These are phyloP conservation scores for Stenotaenia linearis DNA, from an alignment of 2,888 invertebrate species.

Conservation along the genomic window DNA sequence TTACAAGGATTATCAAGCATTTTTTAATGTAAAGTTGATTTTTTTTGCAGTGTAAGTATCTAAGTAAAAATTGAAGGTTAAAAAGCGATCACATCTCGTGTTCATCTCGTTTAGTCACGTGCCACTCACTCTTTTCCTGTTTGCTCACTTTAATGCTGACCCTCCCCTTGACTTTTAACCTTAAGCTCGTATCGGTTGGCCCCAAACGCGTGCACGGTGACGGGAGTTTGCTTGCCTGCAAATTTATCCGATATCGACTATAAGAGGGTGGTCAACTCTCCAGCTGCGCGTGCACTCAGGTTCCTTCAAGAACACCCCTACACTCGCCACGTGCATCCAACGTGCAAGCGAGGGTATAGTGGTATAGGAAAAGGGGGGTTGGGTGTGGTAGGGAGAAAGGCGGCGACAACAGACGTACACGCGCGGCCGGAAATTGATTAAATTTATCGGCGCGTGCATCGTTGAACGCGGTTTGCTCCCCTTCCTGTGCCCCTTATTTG, in stretches of 20 bases:
- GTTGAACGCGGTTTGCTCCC: conserved; percentile 23
- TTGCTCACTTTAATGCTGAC: neutral
- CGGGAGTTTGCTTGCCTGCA: conserved; percentile 4
- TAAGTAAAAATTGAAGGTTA: neutral
- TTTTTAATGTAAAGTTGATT: no score
- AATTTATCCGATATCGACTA: conserved; percentile 9
- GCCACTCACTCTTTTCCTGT: conserved; percentile 9
- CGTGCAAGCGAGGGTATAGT: neutral
- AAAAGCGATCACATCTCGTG: neutral
- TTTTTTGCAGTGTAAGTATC: no score
- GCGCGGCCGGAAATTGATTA: conserved; percentile 30
- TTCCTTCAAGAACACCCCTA: neutral
- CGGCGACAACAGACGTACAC: conserved; percentile 9
- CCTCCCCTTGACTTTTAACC: conserved; percentile 4
- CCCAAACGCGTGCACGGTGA: conserved; percentile 6
- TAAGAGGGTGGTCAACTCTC: neutral
- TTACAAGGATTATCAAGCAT: no score
- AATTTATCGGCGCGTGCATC: conserved; percentile 29
- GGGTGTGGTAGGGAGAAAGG: neutral
- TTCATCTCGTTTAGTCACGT: neutral
- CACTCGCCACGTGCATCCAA: neutral
- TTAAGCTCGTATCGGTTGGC: neutral
- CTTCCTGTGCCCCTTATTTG: conserved; percentile 27
- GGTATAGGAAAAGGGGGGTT: neutral
- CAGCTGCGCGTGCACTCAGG: neutral